These are phyloP conservation scores for Acrobasis suavella DNA, from an alignment of 2,888 invertebrate species.

Conservation along the genomic window DNA sequence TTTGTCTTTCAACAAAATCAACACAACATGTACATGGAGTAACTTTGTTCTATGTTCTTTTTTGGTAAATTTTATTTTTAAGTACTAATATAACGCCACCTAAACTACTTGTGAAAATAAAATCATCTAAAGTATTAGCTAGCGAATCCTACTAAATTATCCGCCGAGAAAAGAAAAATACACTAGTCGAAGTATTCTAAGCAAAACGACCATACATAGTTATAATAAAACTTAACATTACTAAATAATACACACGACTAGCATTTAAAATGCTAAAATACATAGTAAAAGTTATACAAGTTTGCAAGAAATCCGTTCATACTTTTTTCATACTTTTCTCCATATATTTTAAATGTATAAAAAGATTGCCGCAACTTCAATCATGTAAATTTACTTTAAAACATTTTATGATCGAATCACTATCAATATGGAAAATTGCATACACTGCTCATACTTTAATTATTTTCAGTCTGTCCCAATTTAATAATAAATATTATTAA, in stretches of 20 bases:
- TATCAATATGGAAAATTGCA: slow-evolving; percentile 11
- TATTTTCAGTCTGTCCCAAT: slow-evolving; percentile 68
- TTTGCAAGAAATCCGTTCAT: slow-evolving; percentile 20
- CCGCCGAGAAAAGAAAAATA: slow-evolving; percentile 32
- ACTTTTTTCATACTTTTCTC: slow-evolving; percentile 11
- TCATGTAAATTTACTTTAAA: slow-evolving; percentile 18
- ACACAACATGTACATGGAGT: slow-evolving; percentile 58
- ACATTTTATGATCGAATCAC: slow-evolving; percentile 26
- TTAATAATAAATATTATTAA: slow-evolving; percentile 48
- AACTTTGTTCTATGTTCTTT: slow-evolving; percentile 68
- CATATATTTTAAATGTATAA: neutral
- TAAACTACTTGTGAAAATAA: slow-evolving; percentile 64
- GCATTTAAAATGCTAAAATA: slow-evolving; percentile 65
- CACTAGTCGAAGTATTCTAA: neutral
- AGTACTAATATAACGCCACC: slow-evolving; percentile 72
- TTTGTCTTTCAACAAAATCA: slow-evolving; percentile 51
- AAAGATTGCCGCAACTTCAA: slow-evolving; percentile 16
- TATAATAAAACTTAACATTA: slow-evolving; percentile 23
- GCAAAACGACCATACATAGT: slow-evolving; percentile 11
- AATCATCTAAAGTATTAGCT: slow-evolving; percentile 45
- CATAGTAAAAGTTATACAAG: slow-evolving; percentile 33
- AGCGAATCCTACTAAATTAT: slow-evolving; percentile 31
- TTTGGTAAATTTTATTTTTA: slow-evolving; percentile 74
- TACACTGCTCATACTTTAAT: slow-evolving; percentile 36
- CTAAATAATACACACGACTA: slow-evolving; percentile 63